Percentiles rank a stretch among this genome's conserved stretches.
These are phyloP conservation scores for Glossophaga mutica DNA, from an alignment of 2,797 vertebrate species.

Conservation along the genomic window DNA sequence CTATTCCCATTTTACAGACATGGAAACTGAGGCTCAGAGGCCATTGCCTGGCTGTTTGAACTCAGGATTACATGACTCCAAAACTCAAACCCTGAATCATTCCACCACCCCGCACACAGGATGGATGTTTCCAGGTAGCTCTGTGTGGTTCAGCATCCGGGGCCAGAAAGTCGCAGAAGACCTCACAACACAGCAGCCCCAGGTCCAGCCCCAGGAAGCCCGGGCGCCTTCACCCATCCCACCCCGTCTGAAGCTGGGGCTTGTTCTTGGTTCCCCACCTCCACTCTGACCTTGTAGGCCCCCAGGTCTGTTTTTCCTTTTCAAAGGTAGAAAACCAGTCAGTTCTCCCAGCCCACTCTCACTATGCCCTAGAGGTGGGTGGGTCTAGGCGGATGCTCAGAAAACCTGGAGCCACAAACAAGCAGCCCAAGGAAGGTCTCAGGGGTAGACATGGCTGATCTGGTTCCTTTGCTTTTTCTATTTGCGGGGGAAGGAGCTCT, in stretches of 20 bases:
- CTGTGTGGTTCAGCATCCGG: not conserved
- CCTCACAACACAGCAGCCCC: not conserved
- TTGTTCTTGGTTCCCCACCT: not conserved
- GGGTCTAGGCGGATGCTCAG: constrained; percentile 11
- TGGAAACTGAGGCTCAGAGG: not conserved
- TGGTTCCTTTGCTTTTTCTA: not conserved
- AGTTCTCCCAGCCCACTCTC: not conserved
- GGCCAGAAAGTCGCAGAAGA: not conserved
- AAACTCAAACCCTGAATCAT: not conserved
- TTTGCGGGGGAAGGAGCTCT: not conserved
- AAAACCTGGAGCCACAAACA: not conserved
- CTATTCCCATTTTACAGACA: not conserved
- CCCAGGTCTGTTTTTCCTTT: constrained; percentile 46
- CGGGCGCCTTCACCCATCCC: not conserved
- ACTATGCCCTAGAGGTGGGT: not conserved
- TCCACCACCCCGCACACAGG: no score
- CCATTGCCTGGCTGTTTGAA: not conserved
- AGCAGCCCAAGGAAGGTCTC: not conserved
- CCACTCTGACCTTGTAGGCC: constrained; percentile 64
- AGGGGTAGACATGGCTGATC: not conserved
- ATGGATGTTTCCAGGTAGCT: not conserved
- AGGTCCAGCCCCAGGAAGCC: not conserved
- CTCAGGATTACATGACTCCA: not conserved
- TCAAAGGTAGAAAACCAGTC: constrained; percentile 20
- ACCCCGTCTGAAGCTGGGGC: constrained; percentile 20